phyloP scores from a whole-genome alignment of 2,888 invertebrate genomes.

The Hypercompe scribonia region DNA sequence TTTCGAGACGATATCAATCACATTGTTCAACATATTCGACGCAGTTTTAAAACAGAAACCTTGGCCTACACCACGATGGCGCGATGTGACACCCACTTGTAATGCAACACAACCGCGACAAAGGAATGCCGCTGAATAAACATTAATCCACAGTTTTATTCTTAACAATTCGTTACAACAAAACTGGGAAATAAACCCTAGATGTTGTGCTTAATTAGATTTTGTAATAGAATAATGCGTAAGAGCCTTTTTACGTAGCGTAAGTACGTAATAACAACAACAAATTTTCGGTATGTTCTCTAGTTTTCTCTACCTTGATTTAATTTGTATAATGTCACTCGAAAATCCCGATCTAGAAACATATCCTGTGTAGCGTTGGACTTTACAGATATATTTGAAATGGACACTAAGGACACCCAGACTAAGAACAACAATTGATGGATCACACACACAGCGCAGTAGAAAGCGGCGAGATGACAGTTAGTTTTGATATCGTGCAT shows the following conservation, averaged over 20 bases:
- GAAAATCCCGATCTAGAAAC: too few species aligned
- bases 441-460: background rate
- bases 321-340: too few species aligned
- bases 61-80: constrained; percentile 61
- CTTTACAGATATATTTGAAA: too few species aligned
- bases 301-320: background rate
- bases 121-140: constrained; percentile 61
- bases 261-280: background rate
- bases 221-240: constrained; percentile 2
- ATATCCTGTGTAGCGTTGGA: too few species aligned
- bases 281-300: background rate
- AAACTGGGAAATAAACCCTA: background rate
- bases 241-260: background rate
- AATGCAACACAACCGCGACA: constrained; percentile 57
- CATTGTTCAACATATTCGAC: constrained; percentile 31
- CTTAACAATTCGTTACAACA: constrained; percentile 16
- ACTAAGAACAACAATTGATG: too few species aligned
- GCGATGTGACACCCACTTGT: constrained; percentile 65
- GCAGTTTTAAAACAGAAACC: constrained; percentile 52
- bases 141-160: constrained; percentile 46
- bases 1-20: background rate
- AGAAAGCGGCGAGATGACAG: background rate
- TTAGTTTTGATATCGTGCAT: background rate
- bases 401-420: too few species aligned
- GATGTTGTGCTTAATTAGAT: constrained; percentile 2